Base-by-base conservation (phyloP, 2,888 invertebrate species). In the Ennomos fuscantarius region DNA sequence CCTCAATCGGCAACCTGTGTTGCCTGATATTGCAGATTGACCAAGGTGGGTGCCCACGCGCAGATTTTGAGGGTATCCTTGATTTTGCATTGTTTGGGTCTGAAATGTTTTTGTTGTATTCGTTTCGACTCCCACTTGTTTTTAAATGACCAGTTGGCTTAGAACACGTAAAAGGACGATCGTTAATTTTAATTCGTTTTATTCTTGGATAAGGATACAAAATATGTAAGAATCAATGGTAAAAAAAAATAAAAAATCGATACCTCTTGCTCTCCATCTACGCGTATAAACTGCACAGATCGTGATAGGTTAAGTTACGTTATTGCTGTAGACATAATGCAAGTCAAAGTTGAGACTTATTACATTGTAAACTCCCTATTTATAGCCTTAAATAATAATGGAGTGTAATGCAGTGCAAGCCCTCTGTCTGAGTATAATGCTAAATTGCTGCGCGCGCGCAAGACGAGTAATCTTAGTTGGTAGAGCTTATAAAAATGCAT, bases 371-470 rank as follows among this genome's bases (percentile, higher is more conserved):
- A 47, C 40, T 31, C 34, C 46, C 70, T 78, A 78, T 76, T 74
- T 74, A 74, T 75, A 74, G 34, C 65, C 54, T 42, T 33, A 53
- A 49, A 56, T 55, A 67, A 65, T 72, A 74, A 72, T 70, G 63
- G 69, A 1, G 58, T 71, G 61, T 72, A 67, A 68, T 68, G 69
- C 59, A 66, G 66, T 68, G 68, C 61, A 69, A 66, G 70, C 66
- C 63, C 65, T 66, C 65, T 57, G 63, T 62, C 58, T 58, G 65
- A 54, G 62, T 67, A 68, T 65, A 69, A 70, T 68, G 70, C 68
- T 68, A 74, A 72, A 78, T 68, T 65, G 70, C 60, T 48, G 70
- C 68, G 74, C 65, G 66, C 55, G 73, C 72, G 68, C 70, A 66
- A 69, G 70, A 70, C 70, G 74, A 75, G 73, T 51, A 72, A 54